A percentile compares a stretch with the other conserved stretches of the same genome.
These are phyloP conservation scores for Pituophis catenifer DNA, from an alignment of 2,113 vertebrate species.

Conservation along the genomic window DNA sequence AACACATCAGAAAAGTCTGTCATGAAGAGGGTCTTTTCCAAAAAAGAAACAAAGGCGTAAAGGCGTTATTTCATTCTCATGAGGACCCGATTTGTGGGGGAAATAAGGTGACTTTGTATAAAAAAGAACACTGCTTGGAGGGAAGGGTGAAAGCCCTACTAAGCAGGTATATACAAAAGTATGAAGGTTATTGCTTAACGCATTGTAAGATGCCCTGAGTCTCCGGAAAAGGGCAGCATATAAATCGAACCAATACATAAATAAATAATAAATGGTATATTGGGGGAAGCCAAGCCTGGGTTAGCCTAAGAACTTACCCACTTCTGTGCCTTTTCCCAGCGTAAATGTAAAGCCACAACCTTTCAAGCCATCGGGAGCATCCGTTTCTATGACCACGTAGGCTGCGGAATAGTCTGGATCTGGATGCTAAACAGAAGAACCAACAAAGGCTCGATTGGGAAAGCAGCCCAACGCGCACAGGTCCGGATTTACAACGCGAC, in stretches of 20 bases:
- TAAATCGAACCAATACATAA: too few species aligned
- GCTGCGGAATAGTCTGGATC: slow-evolving; percentile 85
- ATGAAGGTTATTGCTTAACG: too few species aligned
- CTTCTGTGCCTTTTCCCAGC: slow-evolving; percentile 82
- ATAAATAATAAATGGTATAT: neutral
- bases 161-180: too few species aligned
- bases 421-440: slow-evolving; percentile 65
- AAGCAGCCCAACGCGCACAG: neutral
- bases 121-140: too few species aligned
- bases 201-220: too few species aligned
- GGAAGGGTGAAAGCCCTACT: too few species aligned
- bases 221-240: too few species aligned
- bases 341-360: slow-evolving; percentile 84
- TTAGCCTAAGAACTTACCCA: slow-evolving; percentile 67
- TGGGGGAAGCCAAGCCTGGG: neutral
- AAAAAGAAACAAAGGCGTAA: neutral
- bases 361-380: slow-evolving; percentile 60
- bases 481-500: neutral
- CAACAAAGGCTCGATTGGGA: neutral
- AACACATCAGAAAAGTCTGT: neutral
- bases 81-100: too few species aligned
- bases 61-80: neutral
- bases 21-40: neutral
- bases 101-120: too few species aligned
- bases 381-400: slow-evolving; percentile 78